phyloP scores from a whole-genome alignment of 2,888 invertebrate genomes.

The Tridacna gigas region DNA sequence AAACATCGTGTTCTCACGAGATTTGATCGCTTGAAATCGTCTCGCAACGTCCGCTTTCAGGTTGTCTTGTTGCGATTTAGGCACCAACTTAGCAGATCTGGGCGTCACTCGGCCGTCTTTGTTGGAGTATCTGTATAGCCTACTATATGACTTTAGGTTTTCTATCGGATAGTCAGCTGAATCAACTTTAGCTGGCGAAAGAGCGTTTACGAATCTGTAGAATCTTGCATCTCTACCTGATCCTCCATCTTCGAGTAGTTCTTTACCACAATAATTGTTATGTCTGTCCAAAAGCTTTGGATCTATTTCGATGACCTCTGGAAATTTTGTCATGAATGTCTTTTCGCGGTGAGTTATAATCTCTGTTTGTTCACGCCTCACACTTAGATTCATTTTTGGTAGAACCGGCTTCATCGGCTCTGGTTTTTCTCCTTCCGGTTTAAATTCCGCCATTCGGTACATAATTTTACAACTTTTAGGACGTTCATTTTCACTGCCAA shows the following conservation, averaged over 20 bases:
- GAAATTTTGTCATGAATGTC: slow-evolving; percentile 78
- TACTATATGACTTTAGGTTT: slow-evolving; percentile 68
- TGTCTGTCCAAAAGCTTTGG: slow-evolving; percentile 71
- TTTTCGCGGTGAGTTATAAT: slow-evolving; percentile 75
- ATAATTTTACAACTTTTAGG: slow-evolving; percentile 72
- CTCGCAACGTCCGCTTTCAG: slow-evolving; percentile 57
- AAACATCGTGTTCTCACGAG: slow-evolving; percentile 55
- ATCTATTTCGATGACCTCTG: slow-evolving; percentile 76
- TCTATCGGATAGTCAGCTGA: slow-evolving; percentile 66
- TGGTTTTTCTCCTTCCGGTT: slow-evolving; percentile 60
- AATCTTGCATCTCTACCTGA: slow-evolving; percentile 74
- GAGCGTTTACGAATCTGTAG: slow-evolving; percentile 64
- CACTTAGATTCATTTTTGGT: slow-evolving; percentile 74
- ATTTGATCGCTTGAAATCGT: slow-evolving; percentile 60
- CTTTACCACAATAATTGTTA: slow-evolving; percentile 74
- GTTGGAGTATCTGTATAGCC: slow-evolving; percentile 66
- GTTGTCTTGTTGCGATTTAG: slow-evolving; percentile 56
- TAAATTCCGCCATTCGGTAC: slow-evolving; percentile 74
- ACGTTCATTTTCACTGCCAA: slow-evolving; percentile 62
- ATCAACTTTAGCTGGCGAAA: slow-evolving; percentile 68
- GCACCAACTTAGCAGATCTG: slow-evolving; percentile 39
- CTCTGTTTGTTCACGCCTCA: slow-evolving; percentile 76
- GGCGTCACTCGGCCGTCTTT: slow-evolving; percentile 50
- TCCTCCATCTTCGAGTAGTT: slow-evolving; percentile 66
- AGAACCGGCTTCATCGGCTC: slow-evolving; percentile 60